Percentiles rank a stretch among this genome's conserved stretches.
phyloP scores from a whole-genome alignment of 2,113 vertebrate species.

The Eclectus roratus region DNA sequence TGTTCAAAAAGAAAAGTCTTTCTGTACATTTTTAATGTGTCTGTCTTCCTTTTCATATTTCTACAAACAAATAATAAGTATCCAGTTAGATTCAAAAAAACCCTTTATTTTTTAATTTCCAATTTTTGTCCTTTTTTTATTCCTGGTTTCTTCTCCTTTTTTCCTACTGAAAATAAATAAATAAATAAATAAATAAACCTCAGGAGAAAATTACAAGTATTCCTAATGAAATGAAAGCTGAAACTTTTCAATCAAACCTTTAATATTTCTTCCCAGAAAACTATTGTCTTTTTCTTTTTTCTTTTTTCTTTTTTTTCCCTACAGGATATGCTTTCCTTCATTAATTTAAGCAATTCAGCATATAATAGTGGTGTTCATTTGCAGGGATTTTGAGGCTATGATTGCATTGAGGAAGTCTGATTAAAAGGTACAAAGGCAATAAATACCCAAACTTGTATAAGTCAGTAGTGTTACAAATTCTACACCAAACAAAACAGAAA shows the following conservation, averaged over 20 bases:
- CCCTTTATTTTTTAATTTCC: background rate
- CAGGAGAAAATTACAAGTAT: background rate
- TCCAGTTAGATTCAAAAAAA: background rate
- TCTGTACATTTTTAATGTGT: background rate
- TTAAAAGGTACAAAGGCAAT: background rate
- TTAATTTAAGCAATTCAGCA: background rate
- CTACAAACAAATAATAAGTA: background rate
- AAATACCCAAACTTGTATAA: background rate
- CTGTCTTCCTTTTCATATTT: background rate
- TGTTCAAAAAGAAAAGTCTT: background rate
- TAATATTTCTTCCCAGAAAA: background rate
- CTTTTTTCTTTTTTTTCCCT: too few relatives aligned
- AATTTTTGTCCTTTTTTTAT: background rate
- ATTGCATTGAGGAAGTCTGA: background rate
- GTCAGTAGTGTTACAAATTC: background rate
- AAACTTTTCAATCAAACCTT: background rate
- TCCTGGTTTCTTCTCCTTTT: background rate
- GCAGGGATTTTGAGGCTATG: background rate
- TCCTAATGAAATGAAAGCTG: background rate
- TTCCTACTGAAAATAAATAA: background rate
- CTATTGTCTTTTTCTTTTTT: accelerated
- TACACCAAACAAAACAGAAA: background rate
- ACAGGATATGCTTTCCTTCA: background rate
- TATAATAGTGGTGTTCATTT: background rate
- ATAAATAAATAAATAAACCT: background rate